Evolutionary conservation across 1,140 invertebrate species (phyloP).

Genomic region (Sinella curviseta): DNA sequence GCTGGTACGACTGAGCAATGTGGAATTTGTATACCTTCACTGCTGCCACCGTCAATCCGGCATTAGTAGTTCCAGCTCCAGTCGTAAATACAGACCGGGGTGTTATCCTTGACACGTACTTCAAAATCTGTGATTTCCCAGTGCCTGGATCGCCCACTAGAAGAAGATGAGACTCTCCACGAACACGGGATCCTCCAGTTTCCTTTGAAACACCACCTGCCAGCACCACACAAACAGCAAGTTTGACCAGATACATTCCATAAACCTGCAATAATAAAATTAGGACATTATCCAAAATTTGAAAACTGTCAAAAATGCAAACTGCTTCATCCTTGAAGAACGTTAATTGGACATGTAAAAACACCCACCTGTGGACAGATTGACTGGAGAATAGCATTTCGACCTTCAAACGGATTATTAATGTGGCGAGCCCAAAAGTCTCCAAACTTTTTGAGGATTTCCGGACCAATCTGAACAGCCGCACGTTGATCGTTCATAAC

Average conservation of each 20-base stretch:
- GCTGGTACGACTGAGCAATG: not conserved
- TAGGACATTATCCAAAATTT: conserved; percentile 24
- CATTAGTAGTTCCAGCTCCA: conserved; percentile 73
- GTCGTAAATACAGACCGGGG: conserved; percentile 80
- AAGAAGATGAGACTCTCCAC: conserved; percentile 82
- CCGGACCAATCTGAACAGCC: conserved; percentile 64
- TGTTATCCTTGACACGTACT: conserved; percentile 72
- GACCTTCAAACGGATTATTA: conserved; percentile 65
- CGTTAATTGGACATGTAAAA: not conserved
- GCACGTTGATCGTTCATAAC: conserved; percentile 69
- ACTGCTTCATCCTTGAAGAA: not conserved
- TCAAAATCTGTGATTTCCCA: conserved; percentile 85
- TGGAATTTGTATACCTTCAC: conserved; percentile 66
- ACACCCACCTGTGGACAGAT: conserved; percentile 75
- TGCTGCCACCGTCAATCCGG: conserved; percentile 85
- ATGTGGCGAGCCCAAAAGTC: conserved; percentile 73
- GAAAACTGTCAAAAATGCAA: conserved; percentile 3
- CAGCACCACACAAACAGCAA: conserved; percentile 73
- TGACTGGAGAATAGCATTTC: conserved; percentile 77
- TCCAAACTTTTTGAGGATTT: conserved; percentile 70
- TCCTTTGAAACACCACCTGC: conserved; percentile 69
- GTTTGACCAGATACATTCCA: conserved; percentile 82
- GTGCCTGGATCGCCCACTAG: conserved; percentile 84
- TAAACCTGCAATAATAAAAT: conserved; percentile 67
- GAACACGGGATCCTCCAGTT: conserved; percentile 60